Base-by-base conservation (phyloP, 2,113 vertebrate genomes). In the Hemibagrus wyckioides region DNA sequence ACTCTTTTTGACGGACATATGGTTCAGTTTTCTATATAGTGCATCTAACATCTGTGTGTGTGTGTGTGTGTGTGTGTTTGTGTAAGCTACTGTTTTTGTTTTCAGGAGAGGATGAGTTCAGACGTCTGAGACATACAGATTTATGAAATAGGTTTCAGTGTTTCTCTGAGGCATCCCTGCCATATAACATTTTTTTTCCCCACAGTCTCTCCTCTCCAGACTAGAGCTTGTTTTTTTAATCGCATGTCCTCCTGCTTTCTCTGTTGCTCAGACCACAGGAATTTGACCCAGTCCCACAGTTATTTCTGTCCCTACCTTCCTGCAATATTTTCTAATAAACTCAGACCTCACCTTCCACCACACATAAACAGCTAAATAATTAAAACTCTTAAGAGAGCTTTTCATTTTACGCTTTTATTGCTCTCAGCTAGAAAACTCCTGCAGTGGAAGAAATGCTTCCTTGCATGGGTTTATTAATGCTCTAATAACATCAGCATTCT, bases 141-240 rank as follows among this genome's bases (percentile, higher is more conserved):
- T 67, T 80, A 28, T 50, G n/a, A 83, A 65, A 83, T 28, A 50
- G 19, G 36, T 56, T 80, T 15, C 75, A 86, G 44, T 90, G 88
- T 91, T 90, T 76, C 83, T 91, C 89, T 91, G 90, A 88, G 87
- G 90, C 89, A 56, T 82, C 80, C 13, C 67, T 83, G 88, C 90
- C 91, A 80, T 92, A 91, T 80, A 63, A 84, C 89, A 87, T 81
- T 89, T 92, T 76, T 65, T 88, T 44, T 87, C 15, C 9, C 86
- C 14, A 14, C 28, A 79, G 21, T 69, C 19, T 9, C 63, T 90
- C 83, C 76, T 88, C 76, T 88, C 48, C 50, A 39, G 67, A 50
- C n/a, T 44, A 6, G 59, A 65, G 25, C 39, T 11, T 19, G 57
- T 44, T 65, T 30, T 81, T 81, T 59, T 39, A 57, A 81, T 59